Evolutionary conservation across 2,113 vertebrate species (phyloP).

Genomic region (Vulpes vulpes): DNA sequence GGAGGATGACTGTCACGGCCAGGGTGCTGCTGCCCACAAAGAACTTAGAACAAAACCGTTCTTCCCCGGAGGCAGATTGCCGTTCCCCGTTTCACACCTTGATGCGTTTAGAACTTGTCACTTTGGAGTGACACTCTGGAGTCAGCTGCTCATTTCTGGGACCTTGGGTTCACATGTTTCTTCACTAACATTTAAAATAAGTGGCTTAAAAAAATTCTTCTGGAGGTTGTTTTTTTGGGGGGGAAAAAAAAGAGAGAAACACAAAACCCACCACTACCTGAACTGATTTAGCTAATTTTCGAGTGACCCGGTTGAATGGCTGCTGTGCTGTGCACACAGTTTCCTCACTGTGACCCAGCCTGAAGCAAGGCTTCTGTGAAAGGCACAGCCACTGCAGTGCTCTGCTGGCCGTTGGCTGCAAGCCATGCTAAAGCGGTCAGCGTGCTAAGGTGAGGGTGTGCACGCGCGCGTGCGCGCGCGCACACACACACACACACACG

Average conservation of each 20-base stretch:
- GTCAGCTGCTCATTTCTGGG: neutral
- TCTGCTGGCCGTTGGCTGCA: neutral
- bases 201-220: neutral
- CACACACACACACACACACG: neutral
- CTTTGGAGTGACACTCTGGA: too few species aligned
- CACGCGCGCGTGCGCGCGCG: rapidly evolving
- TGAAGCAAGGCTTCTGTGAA: neutral
- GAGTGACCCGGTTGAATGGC: rapidly evolving
- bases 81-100: rapidly evolving
- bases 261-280: neutral
- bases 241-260: neutral
- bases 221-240: neutral
- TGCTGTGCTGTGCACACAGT: rapidly evolving
- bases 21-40: rapidly evolving
- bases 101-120: rapidly evolving
- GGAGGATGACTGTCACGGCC: rapidly evolving
- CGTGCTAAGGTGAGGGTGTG: rapidly evolving
- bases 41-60: rapidly evolving
- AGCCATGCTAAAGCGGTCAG: neutral
- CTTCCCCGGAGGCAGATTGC: rapidly evolving
- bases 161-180: neutral
- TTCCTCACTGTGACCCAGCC: neutral
- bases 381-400: too few species aligned
- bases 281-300: neutral
- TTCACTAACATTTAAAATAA: slow-evolving; percentile 16